Conservation (phyloP, 2,113 vertebrate species). For the Natator depressus region DNA sequence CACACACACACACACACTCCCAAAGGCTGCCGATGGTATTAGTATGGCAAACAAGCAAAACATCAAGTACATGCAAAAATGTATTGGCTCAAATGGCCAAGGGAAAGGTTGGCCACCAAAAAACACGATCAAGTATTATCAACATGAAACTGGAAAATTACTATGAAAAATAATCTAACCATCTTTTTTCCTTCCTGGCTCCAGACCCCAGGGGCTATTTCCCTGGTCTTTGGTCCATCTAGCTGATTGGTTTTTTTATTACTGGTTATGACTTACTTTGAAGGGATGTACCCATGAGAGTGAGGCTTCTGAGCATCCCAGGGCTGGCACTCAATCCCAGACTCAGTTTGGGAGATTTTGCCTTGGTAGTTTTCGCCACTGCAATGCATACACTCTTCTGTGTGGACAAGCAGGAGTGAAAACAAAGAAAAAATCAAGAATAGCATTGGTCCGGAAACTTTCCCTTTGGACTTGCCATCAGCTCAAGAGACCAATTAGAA, state of each 20-base stretch:
- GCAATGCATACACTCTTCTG: conserved; percentile 91
- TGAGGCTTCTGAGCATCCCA: conserved; percentile 92
- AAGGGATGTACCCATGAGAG: conserved; percentile 85
- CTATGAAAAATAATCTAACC: background rate
- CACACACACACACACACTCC: background rate
- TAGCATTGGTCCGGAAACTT: background rate
- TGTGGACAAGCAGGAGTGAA: background rate
- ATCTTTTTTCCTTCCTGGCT: no score
- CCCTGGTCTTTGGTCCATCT: background rate
- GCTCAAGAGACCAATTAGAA: background rate
- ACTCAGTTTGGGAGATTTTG: conserved; percentile 82
- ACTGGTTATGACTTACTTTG: conserved; percentile 78
- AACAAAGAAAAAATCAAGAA: background rate
- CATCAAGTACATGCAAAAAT: background rate
- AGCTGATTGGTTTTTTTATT: background rate
- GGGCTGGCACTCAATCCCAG: conserved; percentile 77
- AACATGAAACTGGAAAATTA: background rate
- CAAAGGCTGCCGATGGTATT: background rate
- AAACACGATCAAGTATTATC: no score
- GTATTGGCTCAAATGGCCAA: background rate
- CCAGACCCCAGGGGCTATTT: background rate
- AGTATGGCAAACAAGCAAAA: background rate
- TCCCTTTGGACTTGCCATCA: background rate
- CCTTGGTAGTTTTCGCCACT: conserved; percentile 92
- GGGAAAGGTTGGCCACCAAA: background rate